These are phyloP conservation scores for Erinaceus europaeus DNA, from an alignment of 2,113 vertebrate genomes.

Conservation along the genomic window DNA sequence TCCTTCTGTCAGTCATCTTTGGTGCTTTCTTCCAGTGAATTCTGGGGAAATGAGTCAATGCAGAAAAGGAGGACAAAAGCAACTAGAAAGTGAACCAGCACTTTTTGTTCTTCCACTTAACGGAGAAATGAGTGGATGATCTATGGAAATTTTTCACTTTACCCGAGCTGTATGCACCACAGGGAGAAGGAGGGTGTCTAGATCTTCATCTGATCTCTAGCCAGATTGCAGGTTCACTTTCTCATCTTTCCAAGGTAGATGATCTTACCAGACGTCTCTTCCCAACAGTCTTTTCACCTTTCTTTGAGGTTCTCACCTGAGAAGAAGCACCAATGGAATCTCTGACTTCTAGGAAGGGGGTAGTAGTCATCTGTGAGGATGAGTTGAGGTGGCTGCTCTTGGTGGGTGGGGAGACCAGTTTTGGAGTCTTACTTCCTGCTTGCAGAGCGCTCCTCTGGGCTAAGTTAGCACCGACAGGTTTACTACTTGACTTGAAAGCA, in stretches of 20 bases:
- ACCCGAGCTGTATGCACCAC: conserved; percentile 76
- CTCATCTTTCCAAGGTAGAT: conserved; percentile 86
- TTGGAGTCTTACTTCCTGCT: conserved; percentile 59
- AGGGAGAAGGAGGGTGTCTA: conserved; percentile 64
- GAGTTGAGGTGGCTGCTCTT: conserved; percentile 51
- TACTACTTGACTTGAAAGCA: conserved; percentile 31
- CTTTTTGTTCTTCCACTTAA: conserved; percentile 83
- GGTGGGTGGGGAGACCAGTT: conserved; percentile 49
- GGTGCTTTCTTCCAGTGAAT: conserved; percentile 72
- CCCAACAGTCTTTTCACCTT: conserved; percentile 70
- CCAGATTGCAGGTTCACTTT: conserved; percentile 43
- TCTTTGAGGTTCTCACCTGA: conserved; percentile 70
- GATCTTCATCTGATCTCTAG: conserved; percentile 16
- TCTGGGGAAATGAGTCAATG: conserved; percentile 37
- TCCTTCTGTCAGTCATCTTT: conserved; percentile 69
- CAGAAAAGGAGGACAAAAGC: conserved; percentile 62
- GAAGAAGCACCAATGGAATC: conserved; percentile 52
- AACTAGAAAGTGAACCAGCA: conserved; percentile 96
- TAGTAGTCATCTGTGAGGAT: not conserved
- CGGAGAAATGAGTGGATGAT: conserved; percentile 24
- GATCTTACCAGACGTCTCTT: conserved; percentile 73
- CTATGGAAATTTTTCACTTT: conserved; percentile 36
- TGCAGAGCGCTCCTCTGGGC: conserved; percentile 61
- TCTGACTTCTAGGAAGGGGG: not conserved
- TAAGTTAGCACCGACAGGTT: conserved; percentile 39